Evolutionary conservation across 2,113 vertebrate species (phyloP).

Genomic region (Hoplias malabaricus): DNA sequence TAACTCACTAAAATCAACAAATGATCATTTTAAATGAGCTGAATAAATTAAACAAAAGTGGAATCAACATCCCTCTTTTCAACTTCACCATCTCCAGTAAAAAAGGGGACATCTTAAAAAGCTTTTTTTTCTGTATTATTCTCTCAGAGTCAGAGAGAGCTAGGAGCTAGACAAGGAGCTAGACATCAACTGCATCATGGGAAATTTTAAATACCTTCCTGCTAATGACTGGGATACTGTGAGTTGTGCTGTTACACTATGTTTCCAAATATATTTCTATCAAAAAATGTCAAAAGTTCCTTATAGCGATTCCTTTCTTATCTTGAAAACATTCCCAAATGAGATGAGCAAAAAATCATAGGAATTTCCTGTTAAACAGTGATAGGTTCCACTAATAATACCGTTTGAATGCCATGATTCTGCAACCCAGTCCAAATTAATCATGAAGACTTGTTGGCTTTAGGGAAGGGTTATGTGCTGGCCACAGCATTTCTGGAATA

Average conservation of each 20-base stretch:
- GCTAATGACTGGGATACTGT: background rate
- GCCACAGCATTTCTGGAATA: background rate
- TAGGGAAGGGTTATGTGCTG: background rate
- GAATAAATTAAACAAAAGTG: background rate
- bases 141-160: background rate
- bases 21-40: background rate
- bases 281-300: constrained; percentile 16
- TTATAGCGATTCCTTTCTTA: background rate
- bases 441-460: background rate
- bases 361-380: constrained; percentile 9
- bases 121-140: background rate
- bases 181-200: background rate
- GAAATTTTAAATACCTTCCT: background rate
- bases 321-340: constrained; percentile 13
- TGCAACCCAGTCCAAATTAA: background rate
- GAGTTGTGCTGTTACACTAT: background rate
- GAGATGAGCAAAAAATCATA: background rate
- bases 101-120: background rate
- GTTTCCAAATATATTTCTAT: background rate
- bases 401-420: background rate
- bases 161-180: background rate
- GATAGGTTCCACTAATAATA: background rate
- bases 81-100: background rate
- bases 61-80: background rate
- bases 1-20: background rate